Conservation (phyloP, 1,140 invertebrate species). For the Lanistes nyassanus region DNA sequence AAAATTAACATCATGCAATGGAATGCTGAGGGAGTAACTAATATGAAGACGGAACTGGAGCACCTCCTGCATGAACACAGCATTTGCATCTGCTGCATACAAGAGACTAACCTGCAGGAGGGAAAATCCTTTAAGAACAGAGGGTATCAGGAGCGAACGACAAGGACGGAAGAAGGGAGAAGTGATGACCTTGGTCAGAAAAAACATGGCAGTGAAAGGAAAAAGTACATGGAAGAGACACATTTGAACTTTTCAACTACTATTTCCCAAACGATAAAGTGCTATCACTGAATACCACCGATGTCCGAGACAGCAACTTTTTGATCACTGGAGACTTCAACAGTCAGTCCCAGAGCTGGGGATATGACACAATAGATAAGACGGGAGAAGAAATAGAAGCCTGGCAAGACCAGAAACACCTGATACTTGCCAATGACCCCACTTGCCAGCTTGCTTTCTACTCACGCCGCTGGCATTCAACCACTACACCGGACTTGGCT, state of each 20-base stretch:
- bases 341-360: constrained; percentile 21
- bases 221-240: too few relatives aligned
- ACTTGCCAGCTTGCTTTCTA: not conserved
- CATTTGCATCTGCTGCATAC: constrained; percentile 20
- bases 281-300: not conserved
- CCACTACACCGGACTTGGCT: constrained; percentile 24
- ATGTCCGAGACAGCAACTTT: not conserved
- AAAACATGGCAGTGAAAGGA: too few relatives aligned
- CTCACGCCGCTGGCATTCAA: not conserved
- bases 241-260: not conserved
- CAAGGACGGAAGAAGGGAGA: too few relatives aligned
- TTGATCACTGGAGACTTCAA: constrained; percentile 26
- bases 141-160: constrained; percentile 18
- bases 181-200: constrained; percentile 7
- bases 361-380: constrained; percentile 13
- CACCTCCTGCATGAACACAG: constrained; percentile 14
- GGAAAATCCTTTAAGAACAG: constrained; percentile 6
- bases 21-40: constrained; percentile 21
- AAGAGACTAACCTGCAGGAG: constrained; percentile 24
- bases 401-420: constrained; percentile 13
- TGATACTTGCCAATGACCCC: constrained; percentile 14
- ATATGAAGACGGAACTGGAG: constrained; percentile 9
- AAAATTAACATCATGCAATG: constrained; percentile 21
- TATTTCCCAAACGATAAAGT: constrained; percentile 16
- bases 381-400: constrained; percentile 29